Evolutionary conservation across 2,113 vertebrate species (phyloP).

Genomic region (Oncorhynchus mykiss): DNA sequence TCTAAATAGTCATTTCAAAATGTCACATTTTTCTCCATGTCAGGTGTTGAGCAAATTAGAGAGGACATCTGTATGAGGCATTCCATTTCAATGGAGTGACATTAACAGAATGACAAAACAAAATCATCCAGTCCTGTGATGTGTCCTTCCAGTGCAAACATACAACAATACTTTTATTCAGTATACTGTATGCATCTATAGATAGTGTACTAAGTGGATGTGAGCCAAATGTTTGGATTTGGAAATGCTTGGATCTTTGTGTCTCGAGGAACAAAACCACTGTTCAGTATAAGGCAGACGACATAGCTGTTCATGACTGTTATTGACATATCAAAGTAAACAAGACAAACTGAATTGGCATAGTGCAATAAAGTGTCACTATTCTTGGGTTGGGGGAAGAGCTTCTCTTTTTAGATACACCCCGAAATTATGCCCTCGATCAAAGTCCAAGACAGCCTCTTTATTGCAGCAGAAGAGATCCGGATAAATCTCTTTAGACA

Average conservation of each 20-base stretch:
- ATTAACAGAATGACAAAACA: background rate
- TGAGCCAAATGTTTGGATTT: background rate
- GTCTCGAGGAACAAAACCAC: background rate
- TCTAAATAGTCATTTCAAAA: too few species aligned
- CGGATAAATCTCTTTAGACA: slow-evolving; percentile 53
- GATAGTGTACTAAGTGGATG: background rate
- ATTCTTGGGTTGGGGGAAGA: slow-evolving; percentile 7
- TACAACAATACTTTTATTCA: background rate
- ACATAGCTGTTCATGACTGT: slow-evolving; percentile 18
- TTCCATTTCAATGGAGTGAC: background rate
- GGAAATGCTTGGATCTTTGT: slow-evolving; percentile 1
- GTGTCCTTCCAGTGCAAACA: background rate
- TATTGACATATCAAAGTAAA: slow-evolving; percentile 29
- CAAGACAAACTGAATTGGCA: slow-evolving; percentile 27
- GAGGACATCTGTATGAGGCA: background rate
- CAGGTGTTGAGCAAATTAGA: background rate
- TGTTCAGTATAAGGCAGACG: slow-evolving; percentile 27
- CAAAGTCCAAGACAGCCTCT: slow-evolving; percentile 19
- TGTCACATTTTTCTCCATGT: too few species aligned
- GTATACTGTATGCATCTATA: background rate
- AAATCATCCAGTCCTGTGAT: background rate
- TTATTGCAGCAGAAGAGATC: slow-evolving; percentile 57
- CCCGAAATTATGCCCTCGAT: background rate
- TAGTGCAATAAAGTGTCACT: slow-evolving; percentile 47
- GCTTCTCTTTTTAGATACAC: slow-evolving; percentile 1